Conservation (phyloP, 1,140 invertebrate species). For the Drosophila equinoxialis region DNA sequence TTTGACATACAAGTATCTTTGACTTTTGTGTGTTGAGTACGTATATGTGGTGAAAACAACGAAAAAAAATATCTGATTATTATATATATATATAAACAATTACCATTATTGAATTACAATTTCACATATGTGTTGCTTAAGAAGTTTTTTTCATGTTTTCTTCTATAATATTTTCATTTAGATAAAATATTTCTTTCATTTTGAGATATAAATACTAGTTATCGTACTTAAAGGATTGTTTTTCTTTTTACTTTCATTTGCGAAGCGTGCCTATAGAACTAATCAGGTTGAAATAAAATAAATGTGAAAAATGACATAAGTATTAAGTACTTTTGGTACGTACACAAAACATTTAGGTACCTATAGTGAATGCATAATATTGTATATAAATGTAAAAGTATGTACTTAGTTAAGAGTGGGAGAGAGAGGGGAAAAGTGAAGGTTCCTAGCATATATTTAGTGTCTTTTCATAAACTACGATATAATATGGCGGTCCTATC, state of each 20-base stretch:
- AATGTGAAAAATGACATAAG: background rate
- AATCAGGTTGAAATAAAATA: slow-evolving; percentile 11
- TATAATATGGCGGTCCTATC: slow-evolving; percentile 41
- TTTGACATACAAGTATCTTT: slow-evolving; percentile 44
- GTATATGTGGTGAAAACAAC: slow-evolving; percentile 9
- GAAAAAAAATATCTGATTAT: slow-evolving; percentile 13
- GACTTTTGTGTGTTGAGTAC: slow-evolving; percentile 20
- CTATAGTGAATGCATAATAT: slow-evolving; percentile 4
- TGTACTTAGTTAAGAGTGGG: slow-evolving; percentile 14
- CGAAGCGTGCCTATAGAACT: slow-evolving; percentile 3
- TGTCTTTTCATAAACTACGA: slow-evolving; percentile 49
- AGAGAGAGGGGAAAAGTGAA: slow-evolving; percentile 19
- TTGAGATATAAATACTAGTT: background rate
- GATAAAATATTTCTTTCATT: background rate
- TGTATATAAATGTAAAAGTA: slow-evolving; percentile 14
- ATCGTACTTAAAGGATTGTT: background rate
- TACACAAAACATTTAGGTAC: slow-evolving; percentile 5
- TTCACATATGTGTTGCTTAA: background rate
- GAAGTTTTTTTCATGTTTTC: too few species aligned
- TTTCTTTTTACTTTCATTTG: background rate
- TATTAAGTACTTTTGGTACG: background rate
- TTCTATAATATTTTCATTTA: background rate
- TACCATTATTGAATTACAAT: slow-evolving; percentile 9
- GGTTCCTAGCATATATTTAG: slow-evolving; percentile 32
- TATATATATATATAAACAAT: slow-evolving; percentile 3